These are phyloP conservation scores for Lepidotrigona ventralis DNA, from an alignment of 1,140 invertebrate genomes.

Conservation along the genomic window DNA sequence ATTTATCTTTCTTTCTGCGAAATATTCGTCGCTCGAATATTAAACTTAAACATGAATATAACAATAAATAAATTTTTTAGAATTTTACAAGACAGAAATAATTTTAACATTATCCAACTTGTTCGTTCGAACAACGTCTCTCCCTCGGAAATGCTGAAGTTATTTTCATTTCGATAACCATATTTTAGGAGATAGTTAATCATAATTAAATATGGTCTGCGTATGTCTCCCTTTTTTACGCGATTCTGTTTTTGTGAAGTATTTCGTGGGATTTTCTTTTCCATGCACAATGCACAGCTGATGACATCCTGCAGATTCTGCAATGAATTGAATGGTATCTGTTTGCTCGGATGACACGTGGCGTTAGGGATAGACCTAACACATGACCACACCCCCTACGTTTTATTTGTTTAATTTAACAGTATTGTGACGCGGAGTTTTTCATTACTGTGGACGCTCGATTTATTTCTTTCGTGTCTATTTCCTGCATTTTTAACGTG, in stretches of 20 bases:
- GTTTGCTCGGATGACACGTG: constrained; percentile 65
- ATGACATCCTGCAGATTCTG: constrained; percentile 54
- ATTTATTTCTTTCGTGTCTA: constrained; percentile 46
- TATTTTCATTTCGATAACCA: background rate
- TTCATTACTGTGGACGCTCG: constrained; percentile 32
- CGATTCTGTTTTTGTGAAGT: background rate
- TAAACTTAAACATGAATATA: too few relatives aligned
- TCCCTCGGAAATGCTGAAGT: too few relatives aligned
- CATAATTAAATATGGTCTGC: background rate
- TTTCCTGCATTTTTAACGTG: constrained; percentile 63
- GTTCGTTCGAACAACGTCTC: too few relatives aligned
- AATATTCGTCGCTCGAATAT: too few relatives aligned
- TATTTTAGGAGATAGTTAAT: background rate
- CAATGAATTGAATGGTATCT: constrained; percentile 61
- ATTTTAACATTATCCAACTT: too few relatives aligned
- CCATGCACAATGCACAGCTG: constrained; percentile 58
- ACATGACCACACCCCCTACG: constrained; percentile 54
- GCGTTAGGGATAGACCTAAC: constrained; percentile 46
- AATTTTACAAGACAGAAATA: too few relatives aligned
- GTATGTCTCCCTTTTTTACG: background rate
- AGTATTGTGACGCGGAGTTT: constrained; percentile 66
- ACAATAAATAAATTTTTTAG: too few relatives aligned
- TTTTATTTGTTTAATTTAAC: constrained; percentile 76
- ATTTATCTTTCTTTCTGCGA: too few relatives aligned
- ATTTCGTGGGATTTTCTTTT: constrained; percentile 53